Conservation (phyloP, 2,888 invertebrate species). For the Parnassius orleans region DNA sequence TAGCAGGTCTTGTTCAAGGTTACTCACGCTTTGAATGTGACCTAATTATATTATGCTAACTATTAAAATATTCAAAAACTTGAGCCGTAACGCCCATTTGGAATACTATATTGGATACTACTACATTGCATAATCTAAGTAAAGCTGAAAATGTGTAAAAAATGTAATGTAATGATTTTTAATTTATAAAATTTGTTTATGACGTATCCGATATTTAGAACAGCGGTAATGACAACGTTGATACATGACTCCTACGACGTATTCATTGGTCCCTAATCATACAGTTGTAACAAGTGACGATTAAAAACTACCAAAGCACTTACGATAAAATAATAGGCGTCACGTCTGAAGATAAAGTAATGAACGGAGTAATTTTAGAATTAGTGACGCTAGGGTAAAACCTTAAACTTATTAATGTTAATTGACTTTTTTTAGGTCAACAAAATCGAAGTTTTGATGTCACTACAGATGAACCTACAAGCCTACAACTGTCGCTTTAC, state of each 20-base stretch:
- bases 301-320: constrained; percentile 52
- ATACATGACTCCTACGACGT: constrained; percentile 7
- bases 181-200: background rate
- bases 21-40: too few species aligned
- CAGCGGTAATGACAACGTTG: constrained; percentile 10
- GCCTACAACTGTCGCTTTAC: too few species aligned
- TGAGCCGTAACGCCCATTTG: too few species aligned
- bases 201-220: constrained; percentile 21
- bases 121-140: too few species aligned
- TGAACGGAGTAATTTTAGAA: constrained; percentile 34
- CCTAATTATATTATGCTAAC: too few species aligned
- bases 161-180: too few species aligned
- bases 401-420: constrained; percentile 11
- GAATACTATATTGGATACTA: too few species aligned
- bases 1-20: too few species aligned
- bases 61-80: too few species aligned
- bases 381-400: constrained; percentile 17
- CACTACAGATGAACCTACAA: too few species aligned
- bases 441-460: constrained; percentile 3
- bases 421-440: constrained; percentile 17
- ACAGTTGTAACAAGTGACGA: constrained; percentile 35
- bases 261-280: constrained; percentile 12
- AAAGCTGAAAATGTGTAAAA: too few species aligned
- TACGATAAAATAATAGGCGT: constrained; percentile 52
- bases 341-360: constrained; percentile 49